Evolutionary conservation across 2,797 vertebrate genomes (phyloP), one percentile per base, ranked within the genome.

Genomic region (Potorous gilbertii): DNA sequence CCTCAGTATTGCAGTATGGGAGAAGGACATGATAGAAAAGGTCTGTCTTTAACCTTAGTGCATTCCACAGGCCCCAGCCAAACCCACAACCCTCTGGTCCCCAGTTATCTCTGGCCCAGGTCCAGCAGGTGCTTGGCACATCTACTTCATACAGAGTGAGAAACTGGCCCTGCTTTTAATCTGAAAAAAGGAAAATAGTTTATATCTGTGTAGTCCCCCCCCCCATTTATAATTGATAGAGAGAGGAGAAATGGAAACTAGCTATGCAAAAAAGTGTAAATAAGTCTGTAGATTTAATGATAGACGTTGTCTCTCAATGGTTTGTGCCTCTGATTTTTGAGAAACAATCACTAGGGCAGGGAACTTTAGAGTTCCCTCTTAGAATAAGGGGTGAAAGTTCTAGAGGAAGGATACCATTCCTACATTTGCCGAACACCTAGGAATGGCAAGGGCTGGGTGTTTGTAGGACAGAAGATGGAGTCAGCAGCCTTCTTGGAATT

Each of bases 271-370:
- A 74, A 40, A n/a, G 90, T 13, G 4, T 46, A 90, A 90, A 55
- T 56, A 66, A 57, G 95, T 94, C 96, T 95, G 89, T 90, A 95
- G 95, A 93, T 96, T 93, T 95, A 92, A 55, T 94, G 57, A 55
- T 93, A 34, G 93, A 14, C 16, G 46, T 46, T 34, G 50, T 31
- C 54, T 18, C 94, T 52, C 90, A 91, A 40, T 92, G 92, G 59
- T 50, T 50, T 34, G 34, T 56, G 31, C 40, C 94, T 93, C 90
- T 29, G 91, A 55, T 18, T 29, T 92, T 92, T 97, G 87, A 13
- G 4, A 31, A 87, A 46, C 9, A 27, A 93, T 87, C 55, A 66
- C 91, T 93, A 96, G 91, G 54, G 11, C n/a, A 6, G 1, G n/a
- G 10, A 27, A 55, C 94, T 92, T 54, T 56, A 50, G 54, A 93